phyloP scores from a whole-genome alignment of 2,888 invertebrate species.

The Sipunculus nudus region DNA sequence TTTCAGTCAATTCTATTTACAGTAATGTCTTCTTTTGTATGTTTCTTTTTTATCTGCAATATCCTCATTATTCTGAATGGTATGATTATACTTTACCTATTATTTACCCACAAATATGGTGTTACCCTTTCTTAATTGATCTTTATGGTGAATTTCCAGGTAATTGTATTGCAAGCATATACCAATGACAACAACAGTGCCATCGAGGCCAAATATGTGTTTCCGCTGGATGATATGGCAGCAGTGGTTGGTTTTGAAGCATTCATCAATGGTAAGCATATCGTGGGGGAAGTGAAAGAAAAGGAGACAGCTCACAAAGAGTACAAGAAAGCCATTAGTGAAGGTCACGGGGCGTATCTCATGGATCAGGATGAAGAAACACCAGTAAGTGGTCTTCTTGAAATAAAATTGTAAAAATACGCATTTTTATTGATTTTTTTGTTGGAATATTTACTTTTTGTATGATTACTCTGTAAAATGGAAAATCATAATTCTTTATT shows the following conservation, averaged over 20 bases:
- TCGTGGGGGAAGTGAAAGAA: constrained; percentile 65
- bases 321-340: constrained; percentile 64
- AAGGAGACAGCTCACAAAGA: constrained; percentile 65
- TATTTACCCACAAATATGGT: too few relatives aligned
- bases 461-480: too few relatives aligned
- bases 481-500: too few relatives aligned
- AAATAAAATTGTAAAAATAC: not conserved
- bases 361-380: constrained; percentile 67
- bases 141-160: constrained; percentile 54
- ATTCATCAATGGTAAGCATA: constrained; percentile 66
- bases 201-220: constrained; percentile 67
- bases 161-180: constrained; percentile 62
- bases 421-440: not conserved
- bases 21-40: too few relatives aligned
- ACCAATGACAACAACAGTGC: constrained; percentile 48
- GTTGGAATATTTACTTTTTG: too few relatives aligned
- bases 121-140: too few relatives aligned
- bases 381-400: constrained; percentile 52
- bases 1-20: too few relatives aligned
- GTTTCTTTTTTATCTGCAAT: too few relatives aligned
- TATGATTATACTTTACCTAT: too few relatives aligned
- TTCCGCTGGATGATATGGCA: constrained; percentile 65
- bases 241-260: constrained; percentile 68
- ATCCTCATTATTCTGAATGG: too few relatives aligned
- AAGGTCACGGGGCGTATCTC: constrained; percentile 67